phyloP scores from a whole-genome alignment of 2,113 vertebrate genomes.

The Laticauda colubrina region DNA sequence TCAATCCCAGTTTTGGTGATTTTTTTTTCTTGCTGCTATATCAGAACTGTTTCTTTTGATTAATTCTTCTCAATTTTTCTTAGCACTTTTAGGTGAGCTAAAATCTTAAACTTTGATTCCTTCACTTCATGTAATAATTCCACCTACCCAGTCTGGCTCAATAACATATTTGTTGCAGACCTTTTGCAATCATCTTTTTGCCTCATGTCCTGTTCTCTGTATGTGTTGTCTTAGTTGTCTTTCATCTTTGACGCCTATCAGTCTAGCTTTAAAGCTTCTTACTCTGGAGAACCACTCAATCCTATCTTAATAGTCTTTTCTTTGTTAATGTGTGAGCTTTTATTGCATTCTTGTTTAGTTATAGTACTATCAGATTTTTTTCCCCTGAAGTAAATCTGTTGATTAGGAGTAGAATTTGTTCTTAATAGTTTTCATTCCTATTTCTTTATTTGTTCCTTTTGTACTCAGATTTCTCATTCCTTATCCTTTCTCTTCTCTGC shows the following conservation, averaged over 20 bases:
- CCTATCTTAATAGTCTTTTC: not conserved
- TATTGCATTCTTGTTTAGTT: not conserved
- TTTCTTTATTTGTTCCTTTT: not conserved
- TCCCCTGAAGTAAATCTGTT: not conserved
- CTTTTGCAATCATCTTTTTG: not conserved
- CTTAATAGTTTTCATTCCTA: not conserved
- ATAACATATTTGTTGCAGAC: not conserved
- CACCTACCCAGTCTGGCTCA: not conserved
- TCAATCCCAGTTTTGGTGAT: not conserved
- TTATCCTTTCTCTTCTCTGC: not conserved
- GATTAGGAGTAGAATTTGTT: not conserved
- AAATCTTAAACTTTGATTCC: not conserved
- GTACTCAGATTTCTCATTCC: not conserved
- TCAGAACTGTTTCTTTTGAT: not conserved
- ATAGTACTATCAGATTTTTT: not conserved
- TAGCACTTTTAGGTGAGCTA: not conserved
- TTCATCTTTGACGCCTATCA: not conserved
- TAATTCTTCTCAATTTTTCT: not conserved
- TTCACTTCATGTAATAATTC: not conserved
- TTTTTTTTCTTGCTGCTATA: not conserved
- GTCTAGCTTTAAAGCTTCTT: not conserved
- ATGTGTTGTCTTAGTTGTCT: not conserved
- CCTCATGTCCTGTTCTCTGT: not conserved
- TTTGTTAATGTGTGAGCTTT: not conserved
- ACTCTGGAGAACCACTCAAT: not conserved